These are phyloP conservation scores for Neoascia interrupta DNA, from an alignment of 2,888 invertebrate genomes.

Conservation along the genomic window DNA sequence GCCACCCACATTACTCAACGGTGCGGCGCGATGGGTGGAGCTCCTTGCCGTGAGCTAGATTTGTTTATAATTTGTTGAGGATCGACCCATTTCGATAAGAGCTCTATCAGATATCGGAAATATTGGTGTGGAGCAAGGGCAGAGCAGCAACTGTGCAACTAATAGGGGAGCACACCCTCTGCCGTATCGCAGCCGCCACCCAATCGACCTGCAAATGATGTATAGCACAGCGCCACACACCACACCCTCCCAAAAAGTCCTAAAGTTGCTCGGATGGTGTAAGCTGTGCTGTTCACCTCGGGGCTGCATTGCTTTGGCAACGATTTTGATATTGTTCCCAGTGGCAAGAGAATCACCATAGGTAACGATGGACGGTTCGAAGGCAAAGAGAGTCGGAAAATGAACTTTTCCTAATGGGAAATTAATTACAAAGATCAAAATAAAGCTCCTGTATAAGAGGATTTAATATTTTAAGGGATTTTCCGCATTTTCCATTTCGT, in stretches of 20 bases:
- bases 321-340: slow-evolving; percentile 37
- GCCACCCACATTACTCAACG: no score
- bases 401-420: slow-evolving; percentile 49
- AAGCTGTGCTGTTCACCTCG: slow-evolving; percentile 12
- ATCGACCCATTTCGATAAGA: slow-evolving; percentile 62
- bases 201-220: slow-evolving; percentile 51
- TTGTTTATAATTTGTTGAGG: slow-evolving; percentile 69
- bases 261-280: slow-evolving; percentile 30
- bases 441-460: slow-evolving; percentile 21
- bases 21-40: slow-evolving; percentile 27
- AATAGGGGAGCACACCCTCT: slow-evolving; percentile 1
- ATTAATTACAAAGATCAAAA: slow-evolving; percentile 64
- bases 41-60: slow-evolving; percentile 59
- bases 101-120: slow-evolving; percentile 46
- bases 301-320: slow-evolving; percentile 57
- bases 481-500: not conserved
- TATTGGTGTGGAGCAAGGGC: slow-evolving; percentile 33
- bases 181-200: no score
- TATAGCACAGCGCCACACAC: slow-evolving; percentile 23
- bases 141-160: slow-evolving; percentile 33
- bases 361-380: not conserved
- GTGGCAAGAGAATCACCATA: no score
- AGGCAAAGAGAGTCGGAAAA: slow-evolving; percentile 15
- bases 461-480: slow-evolving; percentile 13
- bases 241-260: no score